A percentile compares a stretch with the other conserved stretches of the same genome.
Conservation (phyloP, 2,888 invertebrate species). For the Idaea dimidiata region DNA sequence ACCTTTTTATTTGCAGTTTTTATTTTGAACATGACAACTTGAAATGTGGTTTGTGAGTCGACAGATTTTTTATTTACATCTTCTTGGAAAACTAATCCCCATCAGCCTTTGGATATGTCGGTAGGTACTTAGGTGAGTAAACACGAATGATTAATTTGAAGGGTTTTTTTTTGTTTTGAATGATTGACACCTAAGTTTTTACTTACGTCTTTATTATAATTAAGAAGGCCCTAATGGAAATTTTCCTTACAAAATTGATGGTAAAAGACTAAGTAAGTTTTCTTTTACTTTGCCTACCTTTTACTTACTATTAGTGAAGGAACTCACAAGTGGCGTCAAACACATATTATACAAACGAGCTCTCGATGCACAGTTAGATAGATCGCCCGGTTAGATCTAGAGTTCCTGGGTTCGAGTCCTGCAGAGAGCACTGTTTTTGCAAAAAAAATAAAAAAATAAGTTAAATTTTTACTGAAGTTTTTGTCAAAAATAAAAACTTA, state of each 20-base stretch:
- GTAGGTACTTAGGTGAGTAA: not conserved
- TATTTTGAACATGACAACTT: not conserved
- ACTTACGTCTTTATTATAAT: not conserved
- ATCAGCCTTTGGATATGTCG: not conserved
- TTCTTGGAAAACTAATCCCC: not conserved
- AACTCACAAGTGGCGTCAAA: too few species aligned
- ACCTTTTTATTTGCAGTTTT: not conserved
- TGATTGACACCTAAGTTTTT: not conserved
- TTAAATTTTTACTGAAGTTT: too few species aligned
- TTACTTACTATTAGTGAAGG: too few species aligned
- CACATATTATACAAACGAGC: too few species aligned
- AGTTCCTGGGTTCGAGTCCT: too few species aligned
- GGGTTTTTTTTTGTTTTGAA: not conserved
- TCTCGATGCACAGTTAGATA: too few species aligned
- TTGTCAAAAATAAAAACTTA: too few species aligned
- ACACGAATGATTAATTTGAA: not conserved
- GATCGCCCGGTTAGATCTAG: too few species aligned
- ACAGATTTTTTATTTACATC: not conserved
- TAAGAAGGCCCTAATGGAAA: not conserved
- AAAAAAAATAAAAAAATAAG: too few species aligned
- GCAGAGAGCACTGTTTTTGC: too few species aligned
- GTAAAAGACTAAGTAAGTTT: too few species aligned
- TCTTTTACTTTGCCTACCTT: too few species aligned
- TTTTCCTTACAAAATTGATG: not conserved
- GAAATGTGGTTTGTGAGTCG: not conserved